A percentile compares a stretch with the other conserved stretches of the same genome.
phyloP scores from a whole-genome alignment of 2,113 vertebrate species.

The Dascyllus trimaculatus region DNA sequence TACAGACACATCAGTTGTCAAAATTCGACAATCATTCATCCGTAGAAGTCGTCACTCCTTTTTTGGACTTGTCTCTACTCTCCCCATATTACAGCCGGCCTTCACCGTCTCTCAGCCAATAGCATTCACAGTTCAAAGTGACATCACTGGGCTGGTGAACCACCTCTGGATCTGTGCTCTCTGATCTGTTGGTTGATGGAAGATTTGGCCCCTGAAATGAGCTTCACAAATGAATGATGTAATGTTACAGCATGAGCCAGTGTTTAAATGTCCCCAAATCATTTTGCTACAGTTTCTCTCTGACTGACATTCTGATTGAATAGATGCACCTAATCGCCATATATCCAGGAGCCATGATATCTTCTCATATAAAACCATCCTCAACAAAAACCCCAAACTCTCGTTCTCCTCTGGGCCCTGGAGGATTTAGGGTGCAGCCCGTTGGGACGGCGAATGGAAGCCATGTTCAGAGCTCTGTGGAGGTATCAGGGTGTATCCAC shows the following conservation, averaged over 20 bases:
- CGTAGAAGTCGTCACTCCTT: slow-evolving; percentile 37
- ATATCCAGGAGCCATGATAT: slow-evolving; percentile 36
- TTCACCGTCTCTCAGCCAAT: slow-evolving; percentile 53
- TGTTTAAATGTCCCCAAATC: background rate
- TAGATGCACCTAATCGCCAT: slow-evolving; percentile 19
- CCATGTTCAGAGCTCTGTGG: slow-evolving; percentile 62
- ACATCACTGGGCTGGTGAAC: slow-evolving; percentile 51
- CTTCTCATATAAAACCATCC: slow-evolving; percentile 33
- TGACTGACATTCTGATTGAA: slow-evolving; percentile 40
- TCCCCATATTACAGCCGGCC: slow-evolving; percentile 29
- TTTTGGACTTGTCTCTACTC: slow-evolving; percentile 26
- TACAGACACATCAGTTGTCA: background rate
- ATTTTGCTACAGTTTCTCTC: slow-evolving; percentile 24
- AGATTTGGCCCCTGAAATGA: slow-evolving; percentile 46
- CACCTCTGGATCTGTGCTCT: slow-evolving; percentile 48
- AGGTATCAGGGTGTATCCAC: slow-evolving; percentile 72
- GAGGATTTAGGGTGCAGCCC: slow-evolving; percentile 29
- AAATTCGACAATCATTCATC: background rate
- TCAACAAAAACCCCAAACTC: slow-evolving; percentile 35
- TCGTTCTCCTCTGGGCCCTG: slow-evolving; percentile 35
- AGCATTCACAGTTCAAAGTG: slow-evolving; percentile 7
- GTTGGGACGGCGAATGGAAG: slow-evolving; percentile 41
- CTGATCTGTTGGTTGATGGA: slow-evolving; percentile 40
- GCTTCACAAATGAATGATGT: slow-evolving; percentile 35
- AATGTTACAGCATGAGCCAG: slow-evolving; percentile 20